Evolutionary conservation across 2,797 vertebrate species (phyloP), one percentile per base, ranked within the genome.

Genomic region (Momotus momota): DNA sequence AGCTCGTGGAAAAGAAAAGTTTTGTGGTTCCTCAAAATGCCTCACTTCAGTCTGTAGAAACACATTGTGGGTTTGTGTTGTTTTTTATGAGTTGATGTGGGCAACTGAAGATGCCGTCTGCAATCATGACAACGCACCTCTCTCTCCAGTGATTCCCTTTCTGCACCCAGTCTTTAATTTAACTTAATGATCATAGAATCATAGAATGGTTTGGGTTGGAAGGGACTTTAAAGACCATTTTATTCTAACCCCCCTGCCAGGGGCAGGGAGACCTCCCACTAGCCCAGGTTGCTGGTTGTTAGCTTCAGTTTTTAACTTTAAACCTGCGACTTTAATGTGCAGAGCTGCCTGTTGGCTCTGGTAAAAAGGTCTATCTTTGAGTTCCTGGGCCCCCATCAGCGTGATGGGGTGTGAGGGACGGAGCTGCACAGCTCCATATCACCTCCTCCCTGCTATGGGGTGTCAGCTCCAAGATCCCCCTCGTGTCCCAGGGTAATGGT

Each of bases 331-430:
- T 5, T 41, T n/a, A 2, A 33, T 16, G 15, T 4, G 45, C 27
- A 35, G 10, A 43, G 52, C 26, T 71, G 48, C 33, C 38, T 22
- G 6, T 13, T 72, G 72, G 31, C 20, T 52, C 20, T 19, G 46
- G 41, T 13, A 65, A 41, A 41, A 27, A 19, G 7, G 3, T 14
- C 45, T 31, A 48, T 26, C 31, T 40, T 6, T 60, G 40, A 5
- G 8, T 8, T 43, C 6, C 43, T 3, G 2, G 6, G 10, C 52
- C 29, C 19, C 31, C 4, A 2, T 8, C n/a, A 57, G 38, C 2
- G 1, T 3, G 33, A n/a, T 8, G 2, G 71, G n/a, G 10, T 3
- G 0, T 14, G 13, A 4, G 15, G 27, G 65, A 52, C 20, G 1
- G 38, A 43, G 31, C 19, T 52, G 31, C 49, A 25, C 33, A 23